Evolutionary conservation across 2,113 vertebrate genomes (phyloP).

Genomic region (Chaetura pelagica): DNA sequence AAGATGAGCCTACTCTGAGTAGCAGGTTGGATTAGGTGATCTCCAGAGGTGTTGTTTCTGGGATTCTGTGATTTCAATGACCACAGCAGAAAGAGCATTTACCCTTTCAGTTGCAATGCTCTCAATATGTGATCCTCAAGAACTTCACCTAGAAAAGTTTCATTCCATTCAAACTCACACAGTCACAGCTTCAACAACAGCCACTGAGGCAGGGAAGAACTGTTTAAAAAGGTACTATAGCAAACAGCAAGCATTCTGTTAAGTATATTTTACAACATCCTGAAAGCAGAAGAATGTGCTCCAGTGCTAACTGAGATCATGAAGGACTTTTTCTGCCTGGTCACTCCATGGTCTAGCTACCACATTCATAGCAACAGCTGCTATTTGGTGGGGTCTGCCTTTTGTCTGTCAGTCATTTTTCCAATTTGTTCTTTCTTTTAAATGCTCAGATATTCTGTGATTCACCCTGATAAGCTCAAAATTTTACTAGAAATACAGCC

Average conservation of each 20-base stretch:
- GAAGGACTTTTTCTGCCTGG: neutral
- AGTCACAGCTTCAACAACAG: neutral
- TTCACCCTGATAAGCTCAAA: neutral
- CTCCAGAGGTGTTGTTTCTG: neutral
- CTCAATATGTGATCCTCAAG: neutral
- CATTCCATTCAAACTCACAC: neutral
- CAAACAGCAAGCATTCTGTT: rapidly evolving
- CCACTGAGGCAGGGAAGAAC: neutral
- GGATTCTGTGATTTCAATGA: neutral
- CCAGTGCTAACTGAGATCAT: neutral
- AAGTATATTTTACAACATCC: neutral
- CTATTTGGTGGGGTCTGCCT: neutral
- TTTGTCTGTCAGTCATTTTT: neutral
- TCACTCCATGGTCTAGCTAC: neutral
- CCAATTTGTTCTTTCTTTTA: neutral
- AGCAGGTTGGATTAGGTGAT: neutral
- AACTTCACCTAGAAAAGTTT: neutral
- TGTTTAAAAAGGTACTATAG: neutral
- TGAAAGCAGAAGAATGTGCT: neutral
- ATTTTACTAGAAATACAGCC: neutral
- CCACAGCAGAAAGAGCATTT: rapidly evolving
- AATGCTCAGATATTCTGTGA: neutral
- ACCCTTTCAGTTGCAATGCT: neutral
- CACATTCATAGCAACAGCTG: neutral
- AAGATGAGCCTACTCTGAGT: neutral